These are phyloP conservation scores for Sicus ferrugineus DNA, from an alignment of 2,888 invertebrate genomes.

Conservation along the genomic window DNA sequence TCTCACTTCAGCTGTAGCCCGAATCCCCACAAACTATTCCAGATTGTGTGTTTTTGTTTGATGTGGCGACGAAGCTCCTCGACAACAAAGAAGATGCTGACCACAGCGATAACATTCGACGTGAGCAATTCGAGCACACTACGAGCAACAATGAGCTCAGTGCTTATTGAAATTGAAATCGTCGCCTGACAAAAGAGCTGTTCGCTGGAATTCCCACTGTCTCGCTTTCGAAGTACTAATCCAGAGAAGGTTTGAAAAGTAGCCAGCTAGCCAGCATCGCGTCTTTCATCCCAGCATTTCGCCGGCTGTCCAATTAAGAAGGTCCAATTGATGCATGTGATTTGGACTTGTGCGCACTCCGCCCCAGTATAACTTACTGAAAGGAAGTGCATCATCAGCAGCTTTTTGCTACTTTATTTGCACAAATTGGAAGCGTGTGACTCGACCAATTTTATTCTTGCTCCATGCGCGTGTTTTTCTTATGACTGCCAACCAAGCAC, in stretches of 20 bases:
- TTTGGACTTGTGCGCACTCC: not conserved
- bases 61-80: not conserved
- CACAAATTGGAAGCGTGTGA: slow-evolving; percentile 28
- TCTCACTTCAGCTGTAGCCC: not conserved
- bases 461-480: not conserved
- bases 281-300: not conserved
- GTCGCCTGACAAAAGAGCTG: not conserved
- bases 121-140: slow-evolving; percentile 19
- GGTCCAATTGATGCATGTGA: slow-evolving; percentile 27
- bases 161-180: slow-evolving; percentile 22
- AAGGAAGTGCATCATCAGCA: slow-evolving; percentile 57
- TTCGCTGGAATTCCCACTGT: not conserved
- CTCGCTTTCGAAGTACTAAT: no score
- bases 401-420: slow-evolving; percentile 39
- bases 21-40: not conserved
- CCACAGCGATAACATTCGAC: slow-evolving; percentile 42
- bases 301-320: slow-evolving; percentile 27
- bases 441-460: slow-evolving; percentile 45
- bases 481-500: slow-evolving; percentile 22
- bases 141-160: slow-evolving; percentile 13
- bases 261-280: not conserved
- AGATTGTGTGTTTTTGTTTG: slow-evolving; percentile 8
- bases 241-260: no score
- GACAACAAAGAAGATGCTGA: slow-evolving; percentile 55
- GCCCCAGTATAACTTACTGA: slow-evolving; percentile 49